Evolutionary conservation across 35 echinoderm and acorn worm genomes (phyloP).

Genomic region (Acanthaster planci): DNA sequence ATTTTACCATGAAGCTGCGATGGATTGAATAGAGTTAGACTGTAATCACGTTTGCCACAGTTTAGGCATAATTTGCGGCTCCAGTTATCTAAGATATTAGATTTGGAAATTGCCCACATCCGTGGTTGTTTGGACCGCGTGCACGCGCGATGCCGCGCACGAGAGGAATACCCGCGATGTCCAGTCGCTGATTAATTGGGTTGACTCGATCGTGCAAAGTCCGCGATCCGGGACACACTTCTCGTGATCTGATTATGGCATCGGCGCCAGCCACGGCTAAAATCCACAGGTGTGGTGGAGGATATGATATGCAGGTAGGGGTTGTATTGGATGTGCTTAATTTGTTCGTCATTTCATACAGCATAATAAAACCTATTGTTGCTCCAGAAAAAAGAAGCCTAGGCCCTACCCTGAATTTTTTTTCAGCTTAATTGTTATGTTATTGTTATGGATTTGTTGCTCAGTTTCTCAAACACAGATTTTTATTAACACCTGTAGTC

Average conservation of each 20-base stretch:
- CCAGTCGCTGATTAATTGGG: neutral
- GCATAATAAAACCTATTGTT: no score
- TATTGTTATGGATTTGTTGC: neutral
- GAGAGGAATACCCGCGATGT: neutral
- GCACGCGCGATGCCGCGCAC: neutral
- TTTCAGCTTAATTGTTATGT: neutral
- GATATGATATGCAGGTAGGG: neutral
- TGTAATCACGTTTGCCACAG: neutral
- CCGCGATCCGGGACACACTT: neutral
- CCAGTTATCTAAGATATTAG: neutral
- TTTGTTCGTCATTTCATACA: neutral
- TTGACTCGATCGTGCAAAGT: conserved; percentile 1
- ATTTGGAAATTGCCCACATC: no score
- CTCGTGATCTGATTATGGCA: conserved; percentile 5
- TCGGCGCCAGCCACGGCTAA: neutral
- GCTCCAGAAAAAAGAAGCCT: no score
- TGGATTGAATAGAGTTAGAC: neutral
- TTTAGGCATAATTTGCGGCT: neutral
- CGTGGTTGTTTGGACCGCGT: neutral
- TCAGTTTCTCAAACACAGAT: neutral
- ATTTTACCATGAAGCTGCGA: no score
- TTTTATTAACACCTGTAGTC: neutral
- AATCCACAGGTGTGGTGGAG: conserved; percentile 25
- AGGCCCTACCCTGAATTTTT: no score
- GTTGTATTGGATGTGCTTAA: neutral